These are phyloP conservation scores for Anser brachyrhynchus DNA, from an alignment of 2,113 vertebrate genomes.

Conservation along the genomic window DNA sequence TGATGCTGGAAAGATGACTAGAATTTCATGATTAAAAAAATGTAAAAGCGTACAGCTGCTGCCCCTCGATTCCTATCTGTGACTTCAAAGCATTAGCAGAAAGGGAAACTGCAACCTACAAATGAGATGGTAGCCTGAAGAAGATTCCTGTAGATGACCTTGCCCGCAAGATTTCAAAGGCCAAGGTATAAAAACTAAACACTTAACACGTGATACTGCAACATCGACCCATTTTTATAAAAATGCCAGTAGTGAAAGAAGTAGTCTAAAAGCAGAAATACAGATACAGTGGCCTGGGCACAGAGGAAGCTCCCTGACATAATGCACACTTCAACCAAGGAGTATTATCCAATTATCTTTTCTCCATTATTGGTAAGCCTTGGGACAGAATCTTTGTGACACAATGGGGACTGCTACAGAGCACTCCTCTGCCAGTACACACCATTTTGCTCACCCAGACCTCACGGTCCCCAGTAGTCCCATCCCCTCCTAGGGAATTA, in stretches of 20 bases:
- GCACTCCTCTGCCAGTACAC: neutral
- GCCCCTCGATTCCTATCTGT: neutral
- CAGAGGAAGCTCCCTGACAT: neutral
- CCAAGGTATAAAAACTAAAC: neutral
- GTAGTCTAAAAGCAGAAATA: neutral
- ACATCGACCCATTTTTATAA: neutral
- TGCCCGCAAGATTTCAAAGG: neutral
- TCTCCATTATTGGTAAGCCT: neutral
- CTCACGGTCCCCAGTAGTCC: neutral
- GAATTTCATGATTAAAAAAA: neutral
- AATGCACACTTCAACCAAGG: neutral
- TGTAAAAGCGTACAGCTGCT: neutral
- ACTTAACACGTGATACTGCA: neutral
- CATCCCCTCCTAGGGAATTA: neutral
- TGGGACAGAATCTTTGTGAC: neutral
- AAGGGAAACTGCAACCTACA: neutral
- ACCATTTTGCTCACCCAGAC: neutral
- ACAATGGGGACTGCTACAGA: neutral
- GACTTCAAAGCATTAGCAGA: neutral
- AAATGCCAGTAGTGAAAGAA: neutral
- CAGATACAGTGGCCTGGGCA: neutral
- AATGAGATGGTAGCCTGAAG: neutral
- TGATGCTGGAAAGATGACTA: neutral
- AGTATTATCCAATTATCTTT: neutral
- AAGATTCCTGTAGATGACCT: neutral